These are phyloP conservation scores for Epicauta chinensis DNA, from an alignment of 1,140 invertebrate species.

Conservation along the genomic window DNA sequence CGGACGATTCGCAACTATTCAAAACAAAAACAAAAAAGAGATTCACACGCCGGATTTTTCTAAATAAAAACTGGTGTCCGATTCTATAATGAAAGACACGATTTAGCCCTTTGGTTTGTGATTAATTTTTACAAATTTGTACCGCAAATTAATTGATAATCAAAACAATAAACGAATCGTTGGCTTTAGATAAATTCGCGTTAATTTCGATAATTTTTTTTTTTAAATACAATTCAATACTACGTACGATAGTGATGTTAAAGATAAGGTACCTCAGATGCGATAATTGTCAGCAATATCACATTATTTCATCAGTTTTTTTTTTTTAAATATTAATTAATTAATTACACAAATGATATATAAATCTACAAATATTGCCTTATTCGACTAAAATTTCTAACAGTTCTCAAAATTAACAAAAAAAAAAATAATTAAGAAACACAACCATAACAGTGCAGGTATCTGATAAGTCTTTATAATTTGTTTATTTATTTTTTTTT, in stretches of 20 bases:
- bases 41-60: constrained; percentile 20
- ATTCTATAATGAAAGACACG: constrained; percentile 10
- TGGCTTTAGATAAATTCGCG: too few species aligned
- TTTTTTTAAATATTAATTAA: too few species aligned
- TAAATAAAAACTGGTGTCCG: constrained; percentile 7
- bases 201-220: background rate
- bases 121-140: too few species aligned
- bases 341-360: constrained; percentile 21
- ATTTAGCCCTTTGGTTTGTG: too few species aligned
- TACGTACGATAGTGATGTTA: constrained; percentile 28
- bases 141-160: too few species aligned
- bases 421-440: constrained; percentile 18
- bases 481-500: too few species aligned
- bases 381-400: constrained; percentile 26
- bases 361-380: constrained; percentile 28
- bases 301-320: constrained; percentile 29
- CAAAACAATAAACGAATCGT: too few species aligned
- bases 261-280: constrained; percentile 26
- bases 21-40: constrained; percentile 4
- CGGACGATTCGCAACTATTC: constrained; percentile 13
- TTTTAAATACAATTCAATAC: constrained; percentile 11
- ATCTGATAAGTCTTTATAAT: constrained; percentile 1
- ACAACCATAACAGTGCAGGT: constrained; percentile 20
- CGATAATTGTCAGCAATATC: constrained; percentile 34
- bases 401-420: constrained; percentile 9